phyloP scores from a whole-genome alignment of 2,797 vertebrate genomes.

The Phrynocephalus forsythii region DNA sequence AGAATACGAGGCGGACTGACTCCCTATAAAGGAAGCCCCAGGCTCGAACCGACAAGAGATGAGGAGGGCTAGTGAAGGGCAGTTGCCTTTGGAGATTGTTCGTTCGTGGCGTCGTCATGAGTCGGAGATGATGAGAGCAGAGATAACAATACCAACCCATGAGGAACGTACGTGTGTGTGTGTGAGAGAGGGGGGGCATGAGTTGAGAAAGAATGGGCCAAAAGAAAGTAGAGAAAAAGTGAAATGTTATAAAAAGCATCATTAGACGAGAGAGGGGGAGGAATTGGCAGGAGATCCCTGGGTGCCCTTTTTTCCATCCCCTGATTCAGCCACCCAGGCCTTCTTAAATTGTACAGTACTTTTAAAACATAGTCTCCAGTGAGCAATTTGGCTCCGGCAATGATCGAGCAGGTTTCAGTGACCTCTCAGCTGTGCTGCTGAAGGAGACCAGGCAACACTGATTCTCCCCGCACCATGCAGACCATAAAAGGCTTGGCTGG shows the following conservation, averaged over 20 bases:
- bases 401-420: constrained; percentile 21
- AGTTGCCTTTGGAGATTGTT: no score
- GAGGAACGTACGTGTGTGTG: background rate
- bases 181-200: background rate
- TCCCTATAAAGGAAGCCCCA: no score
- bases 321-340: constrained; percentile 15
- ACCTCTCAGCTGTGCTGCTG: constrained; percentile 17
- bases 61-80: no score
- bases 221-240: background rate
- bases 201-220: background rate
- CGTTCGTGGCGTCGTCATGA: no score
- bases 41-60: no score
- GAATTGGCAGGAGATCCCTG: background rate
- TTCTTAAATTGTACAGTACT: constrained; percentile 27
- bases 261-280: accelerated
- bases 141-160: background rate
- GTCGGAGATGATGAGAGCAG: no score
- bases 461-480: background rate
- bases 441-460: background rate
- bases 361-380: constrained; percentile 31
- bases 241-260: background rate
- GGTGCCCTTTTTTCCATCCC: background rate
- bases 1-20: no score
- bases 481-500: constrained; percentile 3
- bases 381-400: constrained; percentile 1